Evolutionary conservation across 2,888 invertebrate species (phyloP).

Genomic region (Stramonita haemastoma): DNA sequence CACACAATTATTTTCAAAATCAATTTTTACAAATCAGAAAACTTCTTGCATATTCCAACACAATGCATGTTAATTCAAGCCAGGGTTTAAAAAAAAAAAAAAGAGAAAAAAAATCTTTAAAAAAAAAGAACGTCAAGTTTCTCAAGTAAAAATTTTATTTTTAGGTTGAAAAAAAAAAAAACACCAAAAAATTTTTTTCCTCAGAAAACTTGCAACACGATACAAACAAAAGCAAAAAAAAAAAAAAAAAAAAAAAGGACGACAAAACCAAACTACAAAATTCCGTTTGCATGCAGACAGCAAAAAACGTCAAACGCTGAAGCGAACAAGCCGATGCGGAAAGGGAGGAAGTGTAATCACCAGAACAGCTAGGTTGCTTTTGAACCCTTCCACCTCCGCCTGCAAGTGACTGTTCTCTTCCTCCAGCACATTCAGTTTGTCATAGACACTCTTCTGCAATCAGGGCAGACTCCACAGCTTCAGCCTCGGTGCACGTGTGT

Average conservation of each 20-base stretch:
- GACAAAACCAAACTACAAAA: not conserved
- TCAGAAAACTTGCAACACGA: no score
- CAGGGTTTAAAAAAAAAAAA: no score
- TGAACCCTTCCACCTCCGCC: constrained; percentile 41
- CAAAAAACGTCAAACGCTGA: not conserved
- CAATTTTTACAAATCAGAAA: no score
- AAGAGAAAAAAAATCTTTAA: no score
- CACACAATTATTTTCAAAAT: no score
- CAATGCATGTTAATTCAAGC: no score
- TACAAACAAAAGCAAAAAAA: not conserved
- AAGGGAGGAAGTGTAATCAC: constrained; percentile 29
- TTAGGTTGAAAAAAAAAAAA: no score
- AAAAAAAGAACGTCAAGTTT: no score
- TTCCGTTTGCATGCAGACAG: not conserved
- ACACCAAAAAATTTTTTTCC: no score
- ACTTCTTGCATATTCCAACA: no score
- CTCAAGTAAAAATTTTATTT: no score
- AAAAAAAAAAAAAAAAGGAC: not conserved
- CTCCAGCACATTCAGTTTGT: constrained; percentile 35
- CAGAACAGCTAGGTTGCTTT: constrained; percentile 42
- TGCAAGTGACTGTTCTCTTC: constrained; percentile 41
- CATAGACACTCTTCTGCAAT: constrained; percentile 35
- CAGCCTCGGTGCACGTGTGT: not conserved
- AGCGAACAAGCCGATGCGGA: no score
- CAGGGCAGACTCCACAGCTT: not conserved